Conservation (phyloP, 2,888 invertebrate genomes). For the Drosophila sordidula region DNA sequence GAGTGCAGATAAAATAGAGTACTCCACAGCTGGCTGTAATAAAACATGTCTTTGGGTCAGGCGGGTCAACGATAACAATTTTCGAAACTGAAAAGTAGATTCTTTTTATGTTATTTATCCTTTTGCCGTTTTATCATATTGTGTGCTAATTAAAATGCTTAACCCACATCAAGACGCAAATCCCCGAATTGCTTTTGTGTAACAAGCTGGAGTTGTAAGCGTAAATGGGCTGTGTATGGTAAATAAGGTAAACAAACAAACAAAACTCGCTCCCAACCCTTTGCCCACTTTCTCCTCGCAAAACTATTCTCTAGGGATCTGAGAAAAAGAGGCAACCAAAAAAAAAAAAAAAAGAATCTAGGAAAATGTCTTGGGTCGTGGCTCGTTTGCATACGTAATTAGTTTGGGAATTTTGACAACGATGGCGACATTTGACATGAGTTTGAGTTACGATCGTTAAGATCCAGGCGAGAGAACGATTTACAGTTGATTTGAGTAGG, state of each 20-base stretch:
- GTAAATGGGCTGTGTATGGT: conserved; percentile 46
- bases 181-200: conserved; percentile 39
- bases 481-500: conserved; percentile 2
- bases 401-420: conserved; percentile 73
- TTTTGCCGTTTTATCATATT: conserved; percentile 31
- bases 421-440: conserved; percentile 78
- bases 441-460: conserved; percentile 71
- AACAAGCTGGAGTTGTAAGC: conserved; percentile 13
- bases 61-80: conserved; percentile 43
- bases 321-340: too few species aligned
- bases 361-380: conserved; percentile 27
- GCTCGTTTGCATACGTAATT: conserved; percentile 80
- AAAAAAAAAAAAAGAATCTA: neutral
- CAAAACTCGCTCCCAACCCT: conserved; percentile 32
- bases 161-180: conserved; percentile 74
- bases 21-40: conserved; percentile 43
- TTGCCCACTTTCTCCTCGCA: conserved; percentile 30
- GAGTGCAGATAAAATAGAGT: conserved; percentile 37
- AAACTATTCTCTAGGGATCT: conserved; percentile 13
- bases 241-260: conserved; percentile 53
- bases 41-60: conserved; percentile 40
- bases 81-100: neutral
- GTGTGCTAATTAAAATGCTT: conserved; percentile 78
- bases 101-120: neutral
- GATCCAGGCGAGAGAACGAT: conserved; percentile 17